phyloP scores from a whole-genome alignment of 2,113 vertebrate species.

The Paradoxurus hermaphroditus region DNA sequence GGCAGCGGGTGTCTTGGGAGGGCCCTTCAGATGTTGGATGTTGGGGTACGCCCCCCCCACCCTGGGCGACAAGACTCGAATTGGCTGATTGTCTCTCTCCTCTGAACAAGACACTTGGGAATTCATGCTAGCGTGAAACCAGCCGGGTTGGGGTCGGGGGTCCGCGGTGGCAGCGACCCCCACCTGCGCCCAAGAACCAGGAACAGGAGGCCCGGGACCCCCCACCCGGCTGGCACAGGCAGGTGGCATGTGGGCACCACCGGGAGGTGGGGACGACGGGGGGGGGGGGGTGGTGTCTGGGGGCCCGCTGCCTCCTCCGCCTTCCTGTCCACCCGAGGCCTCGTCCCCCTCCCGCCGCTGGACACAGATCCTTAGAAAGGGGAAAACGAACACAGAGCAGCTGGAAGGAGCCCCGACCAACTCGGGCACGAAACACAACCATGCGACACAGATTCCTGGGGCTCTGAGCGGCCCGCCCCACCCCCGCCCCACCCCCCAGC shows the following conservation, averaged over 20 bases:
- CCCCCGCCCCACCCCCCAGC: constrained; percentile 75
- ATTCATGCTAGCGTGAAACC: constrained; percentile 54
- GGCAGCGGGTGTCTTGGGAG: not conserved
- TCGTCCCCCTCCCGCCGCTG: accelerated
- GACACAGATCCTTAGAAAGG: not conserved
- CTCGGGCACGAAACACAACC: not conserved
- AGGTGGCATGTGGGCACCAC: accelerated
- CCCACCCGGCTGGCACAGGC: accelerated
- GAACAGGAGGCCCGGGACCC: too few relatives aligned
- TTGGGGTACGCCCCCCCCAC: not conserved
- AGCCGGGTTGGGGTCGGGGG: accelerated
- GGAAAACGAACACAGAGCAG: constrained; percentile 3
- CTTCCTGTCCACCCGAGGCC: not conserved
- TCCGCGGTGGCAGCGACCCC: not conserved
- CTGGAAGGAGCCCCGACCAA: not conserved
- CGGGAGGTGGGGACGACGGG: not conserved
- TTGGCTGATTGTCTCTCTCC: constrained; percentile 81
- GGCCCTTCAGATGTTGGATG: constrained; percentile 45
- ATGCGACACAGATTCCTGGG: not conserved
- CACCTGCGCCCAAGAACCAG: not conserved
- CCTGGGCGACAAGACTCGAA: not conserved
- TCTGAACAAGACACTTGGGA: constrained; percentile 75
- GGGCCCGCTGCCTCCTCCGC: not conserved
- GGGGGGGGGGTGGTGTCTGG: too few relatives aligned
- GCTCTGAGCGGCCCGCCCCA: not conserved